Evolutionary conservation across 2,888 invertebrate species (phyloP).

Genomic region (Loripinus fragilis): DNA sequence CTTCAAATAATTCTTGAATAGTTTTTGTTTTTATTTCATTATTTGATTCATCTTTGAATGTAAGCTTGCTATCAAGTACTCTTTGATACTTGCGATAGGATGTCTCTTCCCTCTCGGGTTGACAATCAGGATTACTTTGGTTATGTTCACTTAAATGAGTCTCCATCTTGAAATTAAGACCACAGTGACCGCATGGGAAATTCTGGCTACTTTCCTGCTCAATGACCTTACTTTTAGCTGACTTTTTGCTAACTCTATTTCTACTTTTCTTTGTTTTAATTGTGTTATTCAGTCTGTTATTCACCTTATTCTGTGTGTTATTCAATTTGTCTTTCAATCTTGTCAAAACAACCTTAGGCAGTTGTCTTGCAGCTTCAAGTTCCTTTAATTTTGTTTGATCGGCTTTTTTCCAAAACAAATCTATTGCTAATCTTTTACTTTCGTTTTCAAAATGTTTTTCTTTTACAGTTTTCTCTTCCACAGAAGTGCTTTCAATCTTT

Average conservation of each 20-base stretch:
- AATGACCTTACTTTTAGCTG: not conserved
- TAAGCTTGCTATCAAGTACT: not conserved
- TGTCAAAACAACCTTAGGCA: too few relatives aligned
- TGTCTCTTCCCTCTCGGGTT: not conserved
- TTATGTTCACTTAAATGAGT: constrained; percentile 39
- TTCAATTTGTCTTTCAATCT: too few relatives aligned
- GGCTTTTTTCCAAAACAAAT: too few relatives aligned
- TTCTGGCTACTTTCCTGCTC: not conserved
- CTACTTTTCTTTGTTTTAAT: not conserved
- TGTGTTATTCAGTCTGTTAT: too few relatives aligned
- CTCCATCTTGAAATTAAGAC: constrained; percentile 31
- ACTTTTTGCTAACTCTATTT: too few relatives aligned
- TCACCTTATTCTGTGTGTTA: too few relatives aligned
- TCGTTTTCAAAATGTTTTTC: too few relatives aligned
- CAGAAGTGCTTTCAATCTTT: too few relatives aligned
- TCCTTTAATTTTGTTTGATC: too few relatives aligned
- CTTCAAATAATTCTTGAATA: not conserved
- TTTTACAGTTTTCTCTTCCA: too few relatives aligned
- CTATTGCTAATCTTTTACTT: too few relatives aligned
- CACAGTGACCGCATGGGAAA: constrained; percentile 32
- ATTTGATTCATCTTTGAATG: not conserved
- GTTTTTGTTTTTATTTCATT: not conserved
- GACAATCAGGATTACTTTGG: constrained; percentile 29
- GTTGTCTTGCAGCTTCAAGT: too few relatives aligned
- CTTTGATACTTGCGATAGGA: not conserved